Evolutionary conservation across 2,888 invertebrate genomes (phyloP).

Genomic region (Gasteruption jaculator): DNA sequence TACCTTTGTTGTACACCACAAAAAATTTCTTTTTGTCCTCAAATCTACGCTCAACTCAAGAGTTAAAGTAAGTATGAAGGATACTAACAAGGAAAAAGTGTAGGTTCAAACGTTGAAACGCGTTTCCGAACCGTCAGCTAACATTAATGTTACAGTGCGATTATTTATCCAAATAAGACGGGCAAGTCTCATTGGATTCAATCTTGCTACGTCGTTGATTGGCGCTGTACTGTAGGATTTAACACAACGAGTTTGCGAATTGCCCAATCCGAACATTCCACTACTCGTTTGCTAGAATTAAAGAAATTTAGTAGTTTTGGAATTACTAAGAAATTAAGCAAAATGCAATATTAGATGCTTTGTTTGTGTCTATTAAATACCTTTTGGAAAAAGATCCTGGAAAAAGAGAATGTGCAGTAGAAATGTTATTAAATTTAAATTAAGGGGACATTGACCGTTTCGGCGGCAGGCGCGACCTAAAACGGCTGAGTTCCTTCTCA

Average conservation of each 20-base stretch:
- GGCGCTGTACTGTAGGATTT: constrained; percentile 93
- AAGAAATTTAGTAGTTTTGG: constrained; percentile 12
- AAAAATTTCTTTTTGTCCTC: too few species aligned
- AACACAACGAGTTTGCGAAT: constrained; percentile 93
- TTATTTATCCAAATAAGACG: constrained; percentile 94
- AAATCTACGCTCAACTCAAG: too few species aligned
- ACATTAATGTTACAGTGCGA: constrained; percentile 86
- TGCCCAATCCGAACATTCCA: constrained; percentile 95
- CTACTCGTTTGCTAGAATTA: constrained; percentile 59
- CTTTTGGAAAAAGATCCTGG: background rate
- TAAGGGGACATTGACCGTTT: too few species aligned
- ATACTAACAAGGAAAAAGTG: too few species aligned
- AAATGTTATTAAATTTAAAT: too few species aligned
- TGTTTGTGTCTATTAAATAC: too few species aligned
- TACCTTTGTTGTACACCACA: too few species aligned
- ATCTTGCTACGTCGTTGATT: constrained; percentile 79
- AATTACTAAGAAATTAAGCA: constrained; percentile 9
- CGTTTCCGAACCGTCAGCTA: constrained; percentile 93
- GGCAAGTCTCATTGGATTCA: constrained; percentile 86
- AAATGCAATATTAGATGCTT: too few species aligned
- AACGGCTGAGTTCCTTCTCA: too few species aligned
- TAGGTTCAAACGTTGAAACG: constrained; percentile 68
- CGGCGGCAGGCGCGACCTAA: too few species aligned
- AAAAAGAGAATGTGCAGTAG: too few species aligned
- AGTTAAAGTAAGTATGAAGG: too few species aligned